Evolutionary conservation across 2,113 vertebrate species (phyloP).

Genomic region (Illadopsis cleaveri): DNA sequence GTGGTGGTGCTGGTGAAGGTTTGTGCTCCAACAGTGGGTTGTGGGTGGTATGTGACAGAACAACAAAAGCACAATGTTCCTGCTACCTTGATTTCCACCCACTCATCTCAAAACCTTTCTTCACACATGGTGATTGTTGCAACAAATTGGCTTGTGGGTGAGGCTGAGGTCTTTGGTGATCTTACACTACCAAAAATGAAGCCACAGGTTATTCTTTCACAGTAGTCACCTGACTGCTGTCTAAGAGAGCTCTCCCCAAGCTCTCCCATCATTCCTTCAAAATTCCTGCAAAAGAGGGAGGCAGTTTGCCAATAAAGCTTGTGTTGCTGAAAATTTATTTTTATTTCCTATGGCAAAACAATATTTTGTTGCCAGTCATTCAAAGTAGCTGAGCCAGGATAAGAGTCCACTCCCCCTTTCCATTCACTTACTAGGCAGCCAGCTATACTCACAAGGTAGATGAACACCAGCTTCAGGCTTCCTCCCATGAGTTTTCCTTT

Average conservation of each 20-base stretch:
- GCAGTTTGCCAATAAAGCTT: background rate
- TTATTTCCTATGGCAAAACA: background rate
- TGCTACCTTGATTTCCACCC: background rate
- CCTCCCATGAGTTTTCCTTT: background rate
- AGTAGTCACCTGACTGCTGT: background rate
- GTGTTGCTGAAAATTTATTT: background rate
- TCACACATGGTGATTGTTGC: background rate
- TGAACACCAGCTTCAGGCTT: background rate
- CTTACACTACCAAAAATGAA: background rate
- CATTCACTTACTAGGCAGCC: background rate
- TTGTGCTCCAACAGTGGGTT: background rate
- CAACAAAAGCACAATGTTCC: background rate
- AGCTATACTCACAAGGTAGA: background rate
- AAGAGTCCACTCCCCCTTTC: background rate
- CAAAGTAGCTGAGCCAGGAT: background rate
- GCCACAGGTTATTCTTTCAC: background rate
- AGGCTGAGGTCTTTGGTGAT: background rate
- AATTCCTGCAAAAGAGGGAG: fast-evolving
- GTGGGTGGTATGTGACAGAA: background rate
- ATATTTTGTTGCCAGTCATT: background rate
- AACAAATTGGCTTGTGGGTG: background rate
- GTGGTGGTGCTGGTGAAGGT: background rate
- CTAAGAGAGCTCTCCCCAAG: background rate
- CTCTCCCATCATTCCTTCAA: background rate
- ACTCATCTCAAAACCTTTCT: background rate